Evolutionary conservation across 2,888 invertebrate genomes (phyloP), one percentile per base, ranked within the genome.

Genomic region (Alcis repandata): DNA sequence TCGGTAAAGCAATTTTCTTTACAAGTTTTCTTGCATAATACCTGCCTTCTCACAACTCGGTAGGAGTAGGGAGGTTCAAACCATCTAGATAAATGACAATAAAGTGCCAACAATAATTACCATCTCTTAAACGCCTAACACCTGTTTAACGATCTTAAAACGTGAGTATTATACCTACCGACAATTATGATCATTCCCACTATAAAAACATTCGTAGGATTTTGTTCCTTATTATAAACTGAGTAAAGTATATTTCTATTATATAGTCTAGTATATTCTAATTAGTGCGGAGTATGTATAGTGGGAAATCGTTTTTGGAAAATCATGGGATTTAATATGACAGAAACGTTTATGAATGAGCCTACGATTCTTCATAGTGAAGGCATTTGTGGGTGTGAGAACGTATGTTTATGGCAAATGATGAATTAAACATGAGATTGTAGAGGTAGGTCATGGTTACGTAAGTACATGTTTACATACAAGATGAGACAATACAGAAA

Each of bases 71-170:
- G 7, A 36, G 15, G 22, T 19, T 33, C 49, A 40, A 27, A 52
- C 20, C 11, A 17, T 40, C 32, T 40, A 41, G 15, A 56, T 13
- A 49, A 62, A 17, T 43, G 17, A 49, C 56, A 49, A 54, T 41
- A 19, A 54, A 32, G 54, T 61, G 54, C 38, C 48, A 33, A 54
- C 48, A 48, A 33, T 15, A n/a, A 61, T 48, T 49, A 49, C 33
- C 19, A 49, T 51, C 60, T 62, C 48, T 20, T 56, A 40, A 56
- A 56, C 41, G 41, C 49, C 48, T 49, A 61, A 51, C 51, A 54
- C 61, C 54, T 48, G 32, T 46, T 62, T 62, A 41, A 62, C 48
- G 53, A 46, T 10, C 46, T 27, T 4, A 52, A 52, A 32, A 49
- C 22, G 13, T 19, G 15, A 62, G 49, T 62, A 49, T 33, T 13